A percentile compares a stretch with the other conserved stretches of the same genome.
phyloP scores from a whole-genome alignment of 1,140 invertebrate genomes.

The Fopius arisanus region DNA sequence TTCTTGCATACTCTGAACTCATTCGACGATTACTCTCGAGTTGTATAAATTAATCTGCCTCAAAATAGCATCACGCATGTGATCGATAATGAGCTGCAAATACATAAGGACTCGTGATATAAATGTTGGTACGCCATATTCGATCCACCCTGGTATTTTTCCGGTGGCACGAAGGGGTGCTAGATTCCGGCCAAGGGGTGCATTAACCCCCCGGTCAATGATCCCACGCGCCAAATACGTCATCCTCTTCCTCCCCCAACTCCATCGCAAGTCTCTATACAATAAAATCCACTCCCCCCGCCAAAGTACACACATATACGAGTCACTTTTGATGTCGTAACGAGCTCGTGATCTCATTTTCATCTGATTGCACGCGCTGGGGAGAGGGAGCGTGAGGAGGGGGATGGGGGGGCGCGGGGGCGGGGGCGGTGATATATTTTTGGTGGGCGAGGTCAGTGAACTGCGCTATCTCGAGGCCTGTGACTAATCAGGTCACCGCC shows the following conservation, averaged over 20 bases:
- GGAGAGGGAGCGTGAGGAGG: too few species aligned
- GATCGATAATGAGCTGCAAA: slow-evolving; percentile 14
- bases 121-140: background rate
- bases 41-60: background rate
- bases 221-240: slow-evolving; percentile 60
- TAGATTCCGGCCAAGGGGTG: slow-evolving; percentile 43
- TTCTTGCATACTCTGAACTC: too few species aligned
- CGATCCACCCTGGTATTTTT: slow-evolving; percentile 35
- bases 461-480: slow-evolving; percentile 38
- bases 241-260: slow-evolving; percentile 38
- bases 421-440: too few species aligned
- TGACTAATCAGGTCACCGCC: slow-evolving; percentile 60
- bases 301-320: slow-evolving; percentile 32
- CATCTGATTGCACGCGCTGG: slow-evolving; percentile 59
- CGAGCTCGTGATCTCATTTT: slow-evolving; percentile 65
- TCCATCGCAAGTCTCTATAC: background rate
- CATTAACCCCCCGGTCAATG: slow-evolving; percentile 61
- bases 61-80: background rate
- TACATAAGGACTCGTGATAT: background rate
- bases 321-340: slow-evolving; percentile 65
- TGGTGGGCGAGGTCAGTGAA: slow-evolving; percentile 60
- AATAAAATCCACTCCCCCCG: background rate
- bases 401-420: too few species aligned
- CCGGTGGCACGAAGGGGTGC: slow-evolving; percentile 50
- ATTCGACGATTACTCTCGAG: background rate